These are phyloP conservation scores for Tribolium castaneum DNA, from an alignment of 1,140 invertebrate species.

Conservation along the genomic window DNA sequence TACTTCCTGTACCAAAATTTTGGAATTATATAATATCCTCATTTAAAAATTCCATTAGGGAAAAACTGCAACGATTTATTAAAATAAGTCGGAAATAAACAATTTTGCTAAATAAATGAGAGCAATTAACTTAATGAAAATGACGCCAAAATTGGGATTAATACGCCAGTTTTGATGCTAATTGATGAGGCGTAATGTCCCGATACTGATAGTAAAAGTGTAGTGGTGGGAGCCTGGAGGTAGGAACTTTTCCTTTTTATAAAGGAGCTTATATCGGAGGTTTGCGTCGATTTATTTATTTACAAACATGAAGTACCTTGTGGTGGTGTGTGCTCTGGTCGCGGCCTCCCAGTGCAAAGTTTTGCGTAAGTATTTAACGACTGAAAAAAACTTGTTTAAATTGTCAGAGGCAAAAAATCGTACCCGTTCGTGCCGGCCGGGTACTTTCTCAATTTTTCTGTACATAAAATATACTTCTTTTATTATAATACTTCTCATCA, in stretches of 20 bases:
- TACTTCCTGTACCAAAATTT: not conserved
- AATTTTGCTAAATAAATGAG: not conserved
- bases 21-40: not conserved
- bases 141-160: not conserved
- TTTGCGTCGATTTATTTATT: not conserved
- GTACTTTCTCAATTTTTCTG: too few relatives aligned
- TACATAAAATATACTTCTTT: too few relatives aligned
- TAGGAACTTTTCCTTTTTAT: not conserved
- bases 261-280: not conserved
- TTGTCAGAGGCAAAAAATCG: too few relatives aligned
- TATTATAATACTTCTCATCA: too few relatives aligned
- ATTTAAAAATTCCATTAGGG: not conserved
- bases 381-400: not conserved
- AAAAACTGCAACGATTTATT: not conserved
- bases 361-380: constrained; percentile 1
- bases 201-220: not conserved
- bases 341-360: not conserved
- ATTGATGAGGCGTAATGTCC: not conserved
- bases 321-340: not conserved
- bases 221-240: not conserved
- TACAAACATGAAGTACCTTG: not conserved
- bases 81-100: not conserved
- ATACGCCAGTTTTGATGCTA: not conserved
- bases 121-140: not conserved
- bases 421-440: too few relatives aligned